These are phyloP conservation scores for Ceratoteleas bidentatus DNA, from an alignment of 1,140 invertebrate species.

Conservation along the genomic window DNA sequence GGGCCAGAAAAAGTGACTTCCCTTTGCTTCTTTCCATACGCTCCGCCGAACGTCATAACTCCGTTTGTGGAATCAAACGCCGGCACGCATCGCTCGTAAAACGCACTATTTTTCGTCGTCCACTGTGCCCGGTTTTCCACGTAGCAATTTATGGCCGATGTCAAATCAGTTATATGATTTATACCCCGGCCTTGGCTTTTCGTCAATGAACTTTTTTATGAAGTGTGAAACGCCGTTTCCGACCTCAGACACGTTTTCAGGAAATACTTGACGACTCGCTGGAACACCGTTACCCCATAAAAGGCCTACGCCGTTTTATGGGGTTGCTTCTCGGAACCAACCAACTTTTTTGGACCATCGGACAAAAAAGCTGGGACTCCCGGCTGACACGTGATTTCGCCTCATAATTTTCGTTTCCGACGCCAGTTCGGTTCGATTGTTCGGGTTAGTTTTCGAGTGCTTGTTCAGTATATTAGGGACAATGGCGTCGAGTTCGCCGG, in stretches of 20 bases:
- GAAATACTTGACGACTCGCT: not conserved
- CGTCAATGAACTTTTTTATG: slow-evolving; percentile 23
- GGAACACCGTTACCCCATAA: too few species aligned
- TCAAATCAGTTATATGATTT: slow-evolving; percentile 44
- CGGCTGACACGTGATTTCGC: too few species aligned
- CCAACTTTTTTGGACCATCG: too few species aligned
- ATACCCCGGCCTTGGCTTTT: not conserved
- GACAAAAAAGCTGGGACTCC: too few species aligned
- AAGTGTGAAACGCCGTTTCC: slow-evolving; percentile 11
- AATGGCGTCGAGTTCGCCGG: not conserved
- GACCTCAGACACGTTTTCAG: slow-evolving; percentile 32
- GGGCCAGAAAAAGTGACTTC: slow-evolving; percentile 35
- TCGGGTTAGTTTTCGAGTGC: not conserved
- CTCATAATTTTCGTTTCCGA: too few species aligned
- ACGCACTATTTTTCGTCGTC: slow-evolving; percentile 18
- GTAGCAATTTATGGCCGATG: slow-evolving; percentile 28
- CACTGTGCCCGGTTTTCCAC: slow-evolving; percentile 29
- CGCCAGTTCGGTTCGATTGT: too few species aligned
- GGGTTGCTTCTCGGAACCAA: too few species aligned
- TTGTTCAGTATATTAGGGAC: not conserved
- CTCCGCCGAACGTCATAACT: slow-evolving; percentile 41
- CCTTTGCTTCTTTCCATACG: slow-evolving; percentile 3
- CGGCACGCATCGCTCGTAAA: slow-evolving; percentile 15
- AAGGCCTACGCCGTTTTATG: too few species aligned
- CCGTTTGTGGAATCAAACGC: slow-evolving; percentile 22